phyloP scores from a whole-genome alignment of 2,888 invertebrate genomes.

The Rhimphoctona megacephalus region DNA sequence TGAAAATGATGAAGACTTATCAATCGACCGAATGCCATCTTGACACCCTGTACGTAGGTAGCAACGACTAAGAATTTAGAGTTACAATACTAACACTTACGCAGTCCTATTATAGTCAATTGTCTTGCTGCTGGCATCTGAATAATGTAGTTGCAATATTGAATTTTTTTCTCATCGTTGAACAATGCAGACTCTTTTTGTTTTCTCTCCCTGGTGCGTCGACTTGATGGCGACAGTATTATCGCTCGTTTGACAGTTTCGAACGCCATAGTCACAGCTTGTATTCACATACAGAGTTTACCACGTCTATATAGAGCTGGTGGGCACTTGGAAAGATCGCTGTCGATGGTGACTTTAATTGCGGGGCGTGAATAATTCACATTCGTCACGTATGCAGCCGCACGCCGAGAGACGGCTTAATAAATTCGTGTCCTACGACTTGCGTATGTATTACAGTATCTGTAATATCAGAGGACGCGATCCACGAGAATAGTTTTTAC shows the following conservation, averaged over 20 bases:
- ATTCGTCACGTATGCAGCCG: conserved; percentile 68
- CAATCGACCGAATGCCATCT: neutral
- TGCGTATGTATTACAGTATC: neutral
- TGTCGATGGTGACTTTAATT: conserved; percentile 74
- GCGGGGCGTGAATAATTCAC: conserved; percentile 72
- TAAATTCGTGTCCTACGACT: conserved; percentile 75
- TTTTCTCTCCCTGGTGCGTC: conserved; percentile 33
- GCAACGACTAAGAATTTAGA: conserved; percentile 10
- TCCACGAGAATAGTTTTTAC: conserved; percentile 54
- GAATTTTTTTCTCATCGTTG: conserved; percentile 41
- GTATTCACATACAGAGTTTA: neutral
- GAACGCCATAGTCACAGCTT: neutral
- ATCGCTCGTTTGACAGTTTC: conserved; percentile 61
- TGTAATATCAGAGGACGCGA: conserved; percentile 18
- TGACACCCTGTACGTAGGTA: conserved; percentile 5
- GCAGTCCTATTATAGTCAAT: conserved; percentile 44
- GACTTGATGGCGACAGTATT: conserved; percentile 63
- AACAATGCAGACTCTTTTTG: conserved; percentile 50
- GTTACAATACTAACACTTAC: conserved; percentile 22
- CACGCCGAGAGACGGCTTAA: conserved; percentile 73
- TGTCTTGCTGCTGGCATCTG: conserved; percentile 41
- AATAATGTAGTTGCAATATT: conserved; percentile 59
- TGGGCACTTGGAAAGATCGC: conserved; percentile 43
- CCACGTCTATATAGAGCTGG: conserved; percentile 26
- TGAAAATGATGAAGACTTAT: neutral